Evolutionary conservation across 2,797 vertebrate species (phyloP), one percentile per base, ranked within the genome.

Genomic region (Triplophysa yarkandensis): DNA sequence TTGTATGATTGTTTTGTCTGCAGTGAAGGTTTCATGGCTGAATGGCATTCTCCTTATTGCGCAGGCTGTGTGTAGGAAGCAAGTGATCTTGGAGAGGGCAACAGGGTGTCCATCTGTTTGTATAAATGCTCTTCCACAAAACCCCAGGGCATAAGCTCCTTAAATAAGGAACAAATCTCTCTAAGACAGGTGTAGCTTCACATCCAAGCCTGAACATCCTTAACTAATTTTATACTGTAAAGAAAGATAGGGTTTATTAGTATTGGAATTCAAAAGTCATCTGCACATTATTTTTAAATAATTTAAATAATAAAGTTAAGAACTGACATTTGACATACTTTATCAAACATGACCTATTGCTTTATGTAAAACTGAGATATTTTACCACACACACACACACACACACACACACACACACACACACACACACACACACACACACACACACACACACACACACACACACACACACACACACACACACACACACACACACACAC

Each of bases 81-180:
- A 58, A 65, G 44, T 57, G 70, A 82, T 80, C 64, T 73, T 63
- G 64, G 68, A 77, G 72, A 69, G 57, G 77, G 73, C 68, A 80
- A 77, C 67, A 72, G 78, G 50, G 68, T 80, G 70, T 79, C 87
- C 85, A 85, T 87, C 85, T 87, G 86, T 87, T 87, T 83, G 82
- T 85, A 84, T 85, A 86, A 80, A 78, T 78, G 80, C 86, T 85
- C 82, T 82, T 77, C 72, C 0, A 76, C 78, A 79, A 89, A 88
- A 83, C 80, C 83, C 81, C 80, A 83, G 76, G 70, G 39, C 71
- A 77, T 91, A 91, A 92, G 84, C 89, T 85, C 77, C 86, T 90
- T 91, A 89, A 86, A 87, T 86, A 86, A 87, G 89, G 86, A 85
- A 88, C 85, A 83, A 90, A 89, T 82, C 81, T 79, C 65, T 77